Conservation (phyloP, 2,888 invertebrate species). For the Capitulum mitella region DNA sequence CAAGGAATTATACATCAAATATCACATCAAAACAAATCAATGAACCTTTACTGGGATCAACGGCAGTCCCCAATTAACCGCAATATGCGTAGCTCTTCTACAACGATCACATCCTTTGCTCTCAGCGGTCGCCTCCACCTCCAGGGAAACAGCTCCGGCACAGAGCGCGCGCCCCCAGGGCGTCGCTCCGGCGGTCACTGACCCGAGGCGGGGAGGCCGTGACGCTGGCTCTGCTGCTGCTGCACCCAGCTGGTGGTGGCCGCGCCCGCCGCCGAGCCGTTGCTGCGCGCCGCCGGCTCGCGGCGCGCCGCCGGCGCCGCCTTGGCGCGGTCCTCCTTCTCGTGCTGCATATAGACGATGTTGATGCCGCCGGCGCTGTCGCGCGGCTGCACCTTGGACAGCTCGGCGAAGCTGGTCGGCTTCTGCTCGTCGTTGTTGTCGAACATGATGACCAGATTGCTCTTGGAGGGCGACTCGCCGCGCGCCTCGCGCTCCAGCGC, state of each 20-base stretch:
- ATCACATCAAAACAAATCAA: too few species aligned
- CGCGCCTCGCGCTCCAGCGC: slow-evolving; percentile 30
- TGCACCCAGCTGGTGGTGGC: slow-evolving; percentile 1
- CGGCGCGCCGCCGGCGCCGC: too few species aligned
- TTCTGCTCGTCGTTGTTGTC: slow-evolving; percentile 40
- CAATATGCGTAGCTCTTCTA: too few species aligned
- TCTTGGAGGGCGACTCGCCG: slow-evolving; percentile 20
- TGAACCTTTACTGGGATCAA: too few species aligned
- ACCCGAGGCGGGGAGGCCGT: slow-evolving; percentile 39
- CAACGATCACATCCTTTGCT: too few species aligned
- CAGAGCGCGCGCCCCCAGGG: too few species aligned
- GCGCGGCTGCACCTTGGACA: slow-evolving; percentile 50
- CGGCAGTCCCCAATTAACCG: too few species aligned
- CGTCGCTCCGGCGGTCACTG: slow-evolving; percentile 47
- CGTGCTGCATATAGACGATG: slow-evolving; percentile 51
- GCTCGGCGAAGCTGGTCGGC: slow-evolving; percentile 64
- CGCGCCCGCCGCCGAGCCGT: background rate
- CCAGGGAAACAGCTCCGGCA: too few species aligned
- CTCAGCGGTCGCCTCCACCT: too few species aligned
- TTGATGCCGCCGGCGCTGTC: slow-evolving; percentile 40
- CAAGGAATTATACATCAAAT: too few species aligned
- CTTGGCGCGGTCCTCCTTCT: slow-evolving; percentile 38
- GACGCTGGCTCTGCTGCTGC: slow-evolving; percentile 23
- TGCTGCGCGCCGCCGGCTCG: background rate
- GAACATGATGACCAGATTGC: slow-evolving; percentile 24